phyloP scores from a whole-genome alignment of 2,888 invertebrate genomes.

The Diogma glabrata region DNA sequence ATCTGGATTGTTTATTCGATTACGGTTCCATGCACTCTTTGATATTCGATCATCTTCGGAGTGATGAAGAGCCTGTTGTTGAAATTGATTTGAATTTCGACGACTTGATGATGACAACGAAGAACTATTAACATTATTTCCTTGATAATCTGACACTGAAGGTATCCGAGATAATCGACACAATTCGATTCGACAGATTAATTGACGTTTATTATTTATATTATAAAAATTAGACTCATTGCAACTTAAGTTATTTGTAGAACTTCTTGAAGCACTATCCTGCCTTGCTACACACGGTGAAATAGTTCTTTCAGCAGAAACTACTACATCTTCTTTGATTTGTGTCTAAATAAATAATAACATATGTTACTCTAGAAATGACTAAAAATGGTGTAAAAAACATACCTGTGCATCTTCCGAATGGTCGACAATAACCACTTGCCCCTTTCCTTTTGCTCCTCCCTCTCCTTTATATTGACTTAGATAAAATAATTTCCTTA shows the following conservation, averaged over 20 bases:
- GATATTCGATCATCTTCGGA: slow-evolving; percentile 2
- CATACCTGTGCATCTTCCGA: slow-evolving; percentile 37
- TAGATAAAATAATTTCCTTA: slow-evolving; percentile 54
- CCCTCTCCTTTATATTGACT: slow-evolving; percentile 59
- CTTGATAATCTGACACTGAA: background rate
- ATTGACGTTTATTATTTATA: background rate
- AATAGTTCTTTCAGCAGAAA: slow-evolving; percentile 22
- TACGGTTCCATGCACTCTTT: slow-evolving; percentile 7
- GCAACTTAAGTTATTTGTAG: too few species aligned
- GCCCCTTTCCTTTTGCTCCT: slow-evolving; percentile 58
- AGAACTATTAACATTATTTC: too few species aligned
- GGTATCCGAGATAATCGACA: slow-evolving; percentile 10
- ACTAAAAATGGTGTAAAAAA: background rate
- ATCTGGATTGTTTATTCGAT: slow-evolving; percentile 4
- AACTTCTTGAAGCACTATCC: too few species aligned
- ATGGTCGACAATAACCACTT: slow-evolving; percentile 58
- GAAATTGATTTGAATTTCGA: slow-evolving; percentile 6
- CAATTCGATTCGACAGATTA: slow-evolving; percentile 13
- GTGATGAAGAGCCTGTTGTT: too few species aligned
- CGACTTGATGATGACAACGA: background rate
- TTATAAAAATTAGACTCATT: too few species aligned
- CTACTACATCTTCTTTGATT: slow-evolving; percentile 29
- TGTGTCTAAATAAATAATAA: too few species aligned
- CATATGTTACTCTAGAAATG: slow-evolving; percentile 12
- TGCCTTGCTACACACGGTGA: slow-evolving; percentile 23